These are phyloP conservation scores for Mormoops blainvillei DNA, from an alignment of 2,113 vertebrate genomes.

Conservation along the genomic window DNA sequence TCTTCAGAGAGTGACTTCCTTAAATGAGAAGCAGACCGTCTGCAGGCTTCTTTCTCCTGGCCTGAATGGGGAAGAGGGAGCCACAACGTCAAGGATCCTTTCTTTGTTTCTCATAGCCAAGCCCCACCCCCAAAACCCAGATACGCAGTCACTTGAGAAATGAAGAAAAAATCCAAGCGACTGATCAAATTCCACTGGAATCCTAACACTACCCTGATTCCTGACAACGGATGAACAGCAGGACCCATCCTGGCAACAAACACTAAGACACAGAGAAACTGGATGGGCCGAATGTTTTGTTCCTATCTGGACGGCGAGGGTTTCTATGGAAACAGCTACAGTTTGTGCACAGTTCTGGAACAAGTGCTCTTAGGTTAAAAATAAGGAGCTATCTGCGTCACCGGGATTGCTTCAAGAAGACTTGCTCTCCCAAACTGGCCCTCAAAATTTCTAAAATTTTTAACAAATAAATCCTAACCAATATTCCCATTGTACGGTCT, in stretches of 20 bases:
- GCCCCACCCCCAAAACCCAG: neutral
- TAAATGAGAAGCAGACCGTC: neutral
- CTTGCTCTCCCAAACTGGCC: neutral
- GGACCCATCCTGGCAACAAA: conserved; percentile 26
- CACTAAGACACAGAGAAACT: neutral
- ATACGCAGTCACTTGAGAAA: neutral
- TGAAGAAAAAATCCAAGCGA: neutral
- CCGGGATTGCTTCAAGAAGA: conserved; percentile 17
- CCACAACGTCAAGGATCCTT: neutral
- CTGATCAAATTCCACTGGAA: conserved; percentile 20
- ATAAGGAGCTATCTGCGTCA: conserved; percentile 49
- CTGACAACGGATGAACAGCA: conserved; percentile 3
- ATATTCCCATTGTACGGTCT: neutral
- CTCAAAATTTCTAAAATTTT: neutral
- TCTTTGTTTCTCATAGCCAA: neutral
- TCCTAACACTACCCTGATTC: neutral
- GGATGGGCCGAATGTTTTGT: conserved; percentile 48
- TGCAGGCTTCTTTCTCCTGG: neutral
- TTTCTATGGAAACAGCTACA: conserved; percentile 63
- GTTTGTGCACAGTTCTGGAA: conserved; percentile 54
- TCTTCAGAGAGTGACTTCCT: neutral
- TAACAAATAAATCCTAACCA: neutral
- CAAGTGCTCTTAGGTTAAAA: conserved; percentile 60
- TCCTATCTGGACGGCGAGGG: neutral
- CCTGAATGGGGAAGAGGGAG: neutral